Evolutionary conservation across 2,113 vertebrate genomes (phyloP).

Genomic region (Talpa occidentalis): DNA sequence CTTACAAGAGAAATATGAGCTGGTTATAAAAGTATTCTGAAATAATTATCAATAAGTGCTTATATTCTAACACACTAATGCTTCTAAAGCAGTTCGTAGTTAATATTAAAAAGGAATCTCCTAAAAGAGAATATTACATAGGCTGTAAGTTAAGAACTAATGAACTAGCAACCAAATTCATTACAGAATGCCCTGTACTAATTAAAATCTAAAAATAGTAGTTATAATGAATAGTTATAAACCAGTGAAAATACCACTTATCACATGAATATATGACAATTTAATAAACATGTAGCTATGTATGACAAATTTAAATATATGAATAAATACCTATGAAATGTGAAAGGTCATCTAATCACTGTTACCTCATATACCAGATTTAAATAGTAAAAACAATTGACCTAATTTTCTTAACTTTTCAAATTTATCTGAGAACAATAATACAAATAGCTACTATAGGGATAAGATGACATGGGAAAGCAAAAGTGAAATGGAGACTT

Average conservation of each 20-base stretch:
- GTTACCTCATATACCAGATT: conserved; percentile 5
- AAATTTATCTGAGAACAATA: conserved; percentile 14
- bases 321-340: not conserved
- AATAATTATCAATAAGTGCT: not conserved
- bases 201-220: not conserved
- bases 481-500: not conserved
- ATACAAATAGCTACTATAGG: not conserved
- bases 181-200: not conserved
- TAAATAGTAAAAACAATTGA: not conserved
- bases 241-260: not conserved
- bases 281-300: not conserved
- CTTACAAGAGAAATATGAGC: not conserved
- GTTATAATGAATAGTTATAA: not conserved
- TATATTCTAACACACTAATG: conserved; percentile 28
- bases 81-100: not conserved
- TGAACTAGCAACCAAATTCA: not conserved
- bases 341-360: conserved; percentile 2
- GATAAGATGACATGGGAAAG: not conserved
- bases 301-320: not conserved
- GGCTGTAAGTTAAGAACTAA: not conserved
- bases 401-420: conserved; percentile 20
- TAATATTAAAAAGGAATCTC: not conserved
- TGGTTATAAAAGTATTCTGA: not conserved
- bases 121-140: not conserved
- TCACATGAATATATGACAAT: not conserved